phyloP scores from a whole-genome alignment of 2,797 vertebrate genomes.

The Poeciliopsis presidionis region DNA sequence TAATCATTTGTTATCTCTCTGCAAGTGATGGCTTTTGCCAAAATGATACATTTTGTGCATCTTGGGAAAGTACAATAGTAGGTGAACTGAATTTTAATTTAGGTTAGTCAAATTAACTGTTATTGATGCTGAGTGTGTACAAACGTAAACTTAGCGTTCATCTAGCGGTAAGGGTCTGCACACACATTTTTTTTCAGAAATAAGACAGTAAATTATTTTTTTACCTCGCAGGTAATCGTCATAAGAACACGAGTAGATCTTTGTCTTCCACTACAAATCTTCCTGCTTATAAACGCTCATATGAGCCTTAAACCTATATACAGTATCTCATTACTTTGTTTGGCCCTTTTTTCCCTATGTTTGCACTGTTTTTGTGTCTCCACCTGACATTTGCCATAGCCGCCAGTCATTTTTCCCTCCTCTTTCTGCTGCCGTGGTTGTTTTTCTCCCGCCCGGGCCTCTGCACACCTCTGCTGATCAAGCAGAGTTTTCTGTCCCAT shows the following conservation, averaged over 20 bases:
- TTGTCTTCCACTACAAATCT: background rate
- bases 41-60: background rate
- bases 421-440: conserved; percentile 46
- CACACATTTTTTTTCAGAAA: too few relatives aligned
- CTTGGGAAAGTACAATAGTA: background rate
- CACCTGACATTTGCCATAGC: conserved; percentile 18
- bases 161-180: background rate
- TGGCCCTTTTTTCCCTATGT: background rate
- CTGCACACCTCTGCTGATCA: conserved; percentile 52
- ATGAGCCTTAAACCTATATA: background rate
- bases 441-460: conserved; percentile 43
- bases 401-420: conserved; percentile 46
- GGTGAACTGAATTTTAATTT: background rate
- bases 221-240: background rate
- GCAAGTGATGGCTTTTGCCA: background rate
- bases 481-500: conserved; percentile 43
- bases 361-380: conserved; percentile 1
- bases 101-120: background rate
- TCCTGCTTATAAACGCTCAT: background rate
- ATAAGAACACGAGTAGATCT: background rate
- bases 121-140: background rate
- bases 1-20: background rate
- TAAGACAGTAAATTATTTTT: background rate
- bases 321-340: background rate
- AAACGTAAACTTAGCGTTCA: background rate